phyloP scores from a whole-genome alignment of 2,797 vertebrate genomes.

The Sphenopsis melanotis region DNA sequence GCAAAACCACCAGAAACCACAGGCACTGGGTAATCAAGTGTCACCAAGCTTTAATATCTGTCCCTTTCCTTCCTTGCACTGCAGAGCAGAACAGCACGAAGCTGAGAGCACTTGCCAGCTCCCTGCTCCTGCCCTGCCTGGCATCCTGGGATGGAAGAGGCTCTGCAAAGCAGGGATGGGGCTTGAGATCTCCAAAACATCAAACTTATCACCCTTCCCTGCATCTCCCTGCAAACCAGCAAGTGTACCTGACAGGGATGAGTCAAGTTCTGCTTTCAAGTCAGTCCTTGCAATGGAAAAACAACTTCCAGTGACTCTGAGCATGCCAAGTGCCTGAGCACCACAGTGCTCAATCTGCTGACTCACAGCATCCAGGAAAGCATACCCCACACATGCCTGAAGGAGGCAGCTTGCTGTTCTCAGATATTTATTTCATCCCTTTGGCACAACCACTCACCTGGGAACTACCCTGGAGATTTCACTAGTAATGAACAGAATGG shows the following conservation, averaged over 20 bases:
- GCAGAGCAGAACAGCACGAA: accelerated
- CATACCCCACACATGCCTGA: neutral
- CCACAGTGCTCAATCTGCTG: neutral
- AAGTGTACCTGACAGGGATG: neutral
- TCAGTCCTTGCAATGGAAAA: neutral
- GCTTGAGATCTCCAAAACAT: neutral
- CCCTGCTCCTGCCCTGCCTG: neutral
- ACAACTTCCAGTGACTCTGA: neutral
- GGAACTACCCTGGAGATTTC: neutral
- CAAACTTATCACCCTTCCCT: neutral
- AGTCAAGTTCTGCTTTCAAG: neutral
- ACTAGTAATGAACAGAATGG: neutral
- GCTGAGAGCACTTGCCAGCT: neutral
- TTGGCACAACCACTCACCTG: neutral
- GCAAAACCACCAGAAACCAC: neutral
- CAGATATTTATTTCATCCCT: neutral
- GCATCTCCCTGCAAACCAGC: neutral
- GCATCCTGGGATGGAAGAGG: neutral
- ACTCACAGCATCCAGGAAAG: neutral
- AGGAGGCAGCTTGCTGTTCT: neutral
- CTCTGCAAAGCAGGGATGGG: neutral
- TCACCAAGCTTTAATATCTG: neutral
- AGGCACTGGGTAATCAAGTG: neutral
- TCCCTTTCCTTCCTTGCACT: neutral
- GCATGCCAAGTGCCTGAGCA: neutral